Conservation (phyloP, 2,113 vertebrate species). For the Scomber colias region DNA sequence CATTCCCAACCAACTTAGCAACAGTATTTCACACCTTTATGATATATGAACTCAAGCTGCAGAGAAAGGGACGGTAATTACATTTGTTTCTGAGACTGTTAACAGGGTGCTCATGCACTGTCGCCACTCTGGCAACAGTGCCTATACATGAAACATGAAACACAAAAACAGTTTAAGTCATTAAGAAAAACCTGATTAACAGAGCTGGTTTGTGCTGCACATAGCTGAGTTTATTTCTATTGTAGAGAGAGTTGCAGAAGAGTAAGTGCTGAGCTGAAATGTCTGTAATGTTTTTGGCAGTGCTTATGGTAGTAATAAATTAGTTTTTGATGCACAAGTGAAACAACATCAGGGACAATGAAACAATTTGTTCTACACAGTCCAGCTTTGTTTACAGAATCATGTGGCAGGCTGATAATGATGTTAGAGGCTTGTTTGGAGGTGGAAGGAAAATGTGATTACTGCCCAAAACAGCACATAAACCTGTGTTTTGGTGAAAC, state of each 20-base stretch:
- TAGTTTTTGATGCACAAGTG: not conserved
- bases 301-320: not conserved
- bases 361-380: not conserved
- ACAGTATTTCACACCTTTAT: constrained; percentile 51
- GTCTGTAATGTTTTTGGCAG: not conserved
- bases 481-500: not conserved
- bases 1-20: not conserved
- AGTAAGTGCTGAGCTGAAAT: not conserved
- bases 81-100: not conserved
- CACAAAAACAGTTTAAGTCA: not conserved
- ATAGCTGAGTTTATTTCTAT: not conserved
- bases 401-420: constrained; percentile 21
- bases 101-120: not conserved
- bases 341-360: not conserved
- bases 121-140: too few species aligned
- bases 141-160: not conserved
- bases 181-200: not conserved
- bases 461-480: not conserved
- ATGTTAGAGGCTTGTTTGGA: constrained; percentile 1
- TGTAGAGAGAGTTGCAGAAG: too few species aligned
- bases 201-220: not conserved
- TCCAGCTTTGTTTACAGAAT: not conserved
- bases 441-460: constrained; percentile 7
- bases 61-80: not conserved
- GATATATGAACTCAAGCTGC: constrained; percentile 26